A percentile compares a stretch with the other conserved stretches of the same genome.
phyloP scores from a whole-genome alignment of 2,797 vertebrate genomes.

The Sebastes paucispinis region DNA sequence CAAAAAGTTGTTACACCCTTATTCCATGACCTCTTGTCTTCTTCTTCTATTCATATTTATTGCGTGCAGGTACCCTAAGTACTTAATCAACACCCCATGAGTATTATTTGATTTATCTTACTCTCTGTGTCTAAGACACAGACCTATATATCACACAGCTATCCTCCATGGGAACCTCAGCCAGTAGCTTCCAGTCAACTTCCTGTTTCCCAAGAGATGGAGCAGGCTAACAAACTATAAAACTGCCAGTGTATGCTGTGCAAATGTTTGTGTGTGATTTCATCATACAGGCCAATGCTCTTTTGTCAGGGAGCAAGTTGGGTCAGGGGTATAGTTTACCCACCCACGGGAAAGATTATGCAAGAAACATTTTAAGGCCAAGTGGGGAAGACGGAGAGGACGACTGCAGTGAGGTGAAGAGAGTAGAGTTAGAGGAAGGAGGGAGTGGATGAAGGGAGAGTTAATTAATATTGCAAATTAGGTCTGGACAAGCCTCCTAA shows the following conservation, averaged over 20 bases:
- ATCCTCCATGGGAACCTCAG: constrained; percentile 8
- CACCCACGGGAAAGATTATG: neutral
- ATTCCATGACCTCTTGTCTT: neutral
- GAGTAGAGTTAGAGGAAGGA: neutral
- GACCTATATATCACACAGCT: neutral
- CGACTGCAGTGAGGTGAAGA: neutral
- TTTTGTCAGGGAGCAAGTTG: neutral
- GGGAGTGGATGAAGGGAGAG: neutral
- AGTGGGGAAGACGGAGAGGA: neutral
- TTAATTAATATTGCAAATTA: constrained; percentile 10
- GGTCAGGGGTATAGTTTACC: neutral
- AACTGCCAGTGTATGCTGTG: neutral
- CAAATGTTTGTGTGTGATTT: neutral
- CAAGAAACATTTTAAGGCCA: constrained; percentile 10
- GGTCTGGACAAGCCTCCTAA: neutral
- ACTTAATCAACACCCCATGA: neutral
- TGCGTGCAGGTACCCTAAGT: neutral
- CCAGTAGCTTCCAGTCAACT: constrained; percentile 1
- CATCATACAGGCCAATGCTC: neutral
- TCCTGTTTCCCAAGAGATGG: constrained; percentile 44
- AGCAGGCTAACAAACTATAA: constrained; percentile 5
- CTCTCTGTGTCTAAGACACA: neutral
- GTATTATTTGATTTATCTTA: neutral
- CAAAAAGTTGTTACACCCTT: neutral
- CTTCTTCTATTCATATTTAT: neutral